These are phyloP conservation scores for Andrena haemorrhoa DNA, from an alignment of 2,888 invertebrate genomes.

Conservation along the genomic window DNA sequence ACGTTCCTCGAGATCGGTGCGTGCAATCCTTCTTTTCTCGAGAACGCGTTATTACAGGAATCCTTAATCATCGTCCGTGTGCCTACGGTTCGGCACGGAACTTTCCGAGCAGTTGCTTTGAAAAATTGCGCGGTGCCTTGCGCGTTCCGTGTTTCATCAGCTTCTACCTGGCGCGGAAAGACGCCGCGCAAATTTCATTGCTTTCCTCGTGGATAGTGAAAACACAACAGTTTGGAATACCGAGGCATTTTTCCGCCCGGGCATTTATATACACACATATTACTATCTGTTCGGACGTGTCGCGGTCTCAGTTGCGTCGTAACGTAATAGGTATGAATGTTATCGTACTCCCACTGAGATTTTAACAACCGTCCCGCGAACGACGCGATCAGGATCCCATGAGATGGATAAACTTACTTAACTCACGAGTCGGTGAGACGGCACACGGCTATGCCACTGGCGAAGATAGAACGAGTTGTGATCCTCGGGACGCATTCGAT, in stretches of 20 bases:
- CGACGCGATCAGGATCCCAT: constrained; percentile 76
- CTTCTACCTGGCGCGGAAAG: not conserved
- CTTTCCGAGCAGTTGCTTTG: constrained; percentile 10
- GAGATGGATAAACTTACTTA: not conserved
- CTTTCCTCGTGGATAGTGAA: not conserved
- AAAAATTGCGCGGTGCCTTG: not conserved
- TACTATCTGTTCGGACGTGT: too few species aligned
- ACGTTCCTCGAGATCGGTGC: constrained; percentile 64
- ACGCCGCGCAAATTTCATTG: not conserved
- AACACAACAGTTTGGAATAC: too few species aligned
- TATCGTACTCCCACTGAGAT: not conserved
- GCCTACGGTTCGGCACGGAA: constrained; percentile 17
- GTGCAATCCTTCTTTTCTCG: constrained; percentile 70
- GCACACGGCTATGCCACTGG: not conserved
- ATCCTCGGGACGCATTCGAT: not conserved
- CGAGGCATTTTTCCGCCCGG: too few species aligned
- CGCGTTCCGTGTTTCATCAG: not conserved
- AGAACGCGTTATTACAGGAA: constrained; percentile 74
- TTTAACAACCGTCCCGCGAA: constrained; percentile 76
- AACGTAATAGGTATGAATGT: not conserved
- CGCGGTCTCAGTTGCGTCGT: not conserved
- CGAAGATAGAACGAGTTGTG: not conserved
- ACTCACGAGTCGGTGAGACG: not conserved
- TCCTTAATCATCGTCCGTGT: constrained; percentile 64
- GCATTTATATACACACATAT: too few species aligned